A percentile compares a stretch with the other conserved stretches of the same genome.
phyloP scores from a whole-genome alignment of 2,797 vertebrate genomes.

The Clarias fuscus region DNA sequence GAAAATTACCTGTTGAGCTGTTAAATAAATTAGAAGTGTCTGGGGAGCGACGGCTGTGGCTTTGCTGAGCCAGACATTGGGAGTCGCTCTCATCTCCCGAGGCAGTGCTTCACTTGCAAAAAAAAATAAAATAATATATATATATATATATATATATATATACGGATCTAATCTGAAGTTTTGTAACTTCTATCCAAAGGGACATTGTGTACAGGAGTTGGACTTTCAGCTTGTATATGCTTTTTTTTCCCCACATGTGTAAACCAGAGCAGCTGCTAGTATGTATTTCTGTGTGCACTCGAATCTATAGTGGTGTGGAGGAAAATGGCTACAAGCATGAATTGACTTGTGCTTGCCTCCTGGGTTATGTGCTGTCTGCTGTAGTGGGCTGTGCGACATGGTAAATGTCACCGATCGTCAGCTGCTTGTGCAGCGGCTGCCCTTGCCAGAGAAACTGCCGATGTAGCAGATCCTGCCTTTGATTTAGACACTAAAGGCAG shows the following conservation, averaged over 20 bases:
- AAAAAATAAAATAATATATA: constrained; percentile 45
- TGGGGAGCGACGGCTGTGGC: constrained; percentile 54
- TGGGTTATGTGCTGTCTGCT: constrained; percentile 57
- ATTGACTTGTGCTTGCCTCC: constrained; percentile 60
- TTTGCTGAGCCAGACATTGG: constrained; percentile 64
- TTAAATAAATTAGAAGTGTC: constrained; percentile 70
- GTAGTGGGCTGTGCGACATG: constrained; percentile 55
- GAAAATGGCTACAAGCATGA: constrained; percentile 53
- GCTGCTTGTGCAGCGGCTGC: constrained; percentile 68
- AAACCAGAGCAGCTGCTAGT: constrained; percentile 1
- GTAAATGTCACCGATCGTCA: constrained; percentile 79
- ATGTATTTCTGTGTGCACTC: constrained; percentile 22
- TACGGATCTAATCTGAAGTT: constrained; percentile 64
- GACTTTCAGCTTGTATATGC: neutral
- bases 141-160: constrained; percentile 24
- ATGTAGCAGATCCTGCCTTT: constrained; percentile 86
- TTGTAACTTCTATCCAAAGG: constrained; percentile 53
- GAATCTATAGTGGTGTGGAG: constrained; percentile 43
- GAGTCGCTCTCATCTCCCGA: constrained; percentile 66
- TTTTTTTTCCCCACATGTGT: constrained; percentile 1
- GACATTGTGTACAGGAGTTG: constrained; percentile 23
- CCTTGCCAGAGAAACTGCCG: constrained; percentile 89
- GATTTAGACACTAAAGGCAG: constrained; percentile 91
- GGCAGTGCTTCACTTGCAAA: constrained; percentile 56
- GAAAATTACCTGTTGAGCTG: constrained; percentile 76